Percentiles rank a stretch among this genome's conserved stretches.
Evolutionary conservation across 2,113 vertebrate species (phyloP).

Genomic region (Reinhardtius hippoglossoides): DNA sequence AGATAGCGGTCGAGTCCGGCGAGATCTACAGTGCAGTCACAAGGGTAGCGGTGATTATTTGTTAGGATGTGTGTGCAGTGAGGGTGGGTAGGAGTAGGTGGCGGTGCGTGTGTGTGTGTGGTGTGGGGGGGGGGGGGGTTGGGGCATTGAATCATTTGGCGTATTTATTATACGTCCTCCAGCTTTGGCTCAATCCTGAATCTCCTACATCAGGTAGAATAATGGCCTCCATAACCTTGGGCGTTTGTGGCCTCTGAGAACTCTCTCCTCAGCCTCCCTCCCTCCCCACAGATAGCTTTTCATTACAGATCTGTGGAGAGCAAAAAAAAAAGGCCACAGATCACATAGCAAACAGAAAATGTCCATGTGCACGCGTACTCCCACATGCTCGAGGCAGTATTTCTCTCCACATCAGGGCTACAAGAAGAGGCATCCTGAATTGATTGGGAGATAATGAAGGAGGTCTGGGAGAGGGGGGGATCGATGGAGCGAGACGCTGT

Average conservation of each 20-base stretch:
- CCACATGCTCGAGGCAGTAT: conserved; percentile 40
- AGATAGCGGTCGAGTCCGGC: conserved; percentile 21
- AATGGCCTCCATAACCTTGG: conserved; percentile 76
- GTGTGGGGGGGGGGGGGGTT: not conserved
- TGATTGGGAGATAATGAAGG: conserved; percentile 76
- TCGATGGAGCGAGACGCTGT: conserved; percentile 45
- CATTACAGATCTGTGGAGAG: conserved; percentile 61
- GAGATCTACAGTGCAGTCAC: conserved; percentile 59
- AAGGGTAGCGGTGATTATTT: conserved; percentile 58
- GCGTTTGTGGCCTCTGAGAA: conserved; percentile 41
- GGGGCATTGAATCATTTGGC: conserved; percentile 57
- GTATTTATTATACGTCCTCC: conserved; percentile 73
- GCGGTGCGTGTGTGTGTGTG: not conserved
- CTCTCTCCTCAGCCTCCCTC: conserved; percentile 29
- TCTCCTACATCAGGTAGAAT: conserved; percentile 69
- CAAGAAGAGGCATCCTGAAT: conserved; percentile 67
- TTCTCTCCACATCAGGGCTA: conserved; percentile 60
- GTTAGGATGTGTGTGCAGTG: conserved; percentile 27
- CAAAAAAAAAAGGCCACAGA: conserved; percentile 10
- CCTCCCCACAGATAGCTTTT: conserved; percentile 50
- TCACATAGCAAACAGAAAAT: conserved; percentile 36
- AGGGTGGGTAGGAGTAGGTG: not conserved
- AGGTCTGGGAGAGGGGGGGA: conserved; percentile 41
- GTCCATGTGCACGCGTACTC: conserved; percentile 3
- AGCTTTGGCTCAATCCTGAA: conserved; percentile 64